phyloP scores from a whole-genome alignment of 2,113 vertebrate genomes.

The human (Homo sapiens) region GRCh38 chr5:20755501-20756000 shows the following conservation, averaged over 20 bases:
- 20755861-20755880: not conserved
- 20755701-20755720: not conserved
- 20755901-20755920: not conserved
- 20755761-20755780: not conserved
- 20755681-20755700: not conserved
- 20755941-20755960: not conserved
- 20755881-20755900: not conserved
- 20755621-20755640: not conserved
- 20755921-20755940: not conserved
- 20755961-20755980: not conserved
- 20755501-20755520: not conserved
- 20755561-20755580: not conserved
- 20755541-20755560: not conserved
- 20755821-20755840: not conserved
- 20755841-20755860: not conserved
- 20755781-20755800: not conserved
- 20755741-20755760: not conserved
- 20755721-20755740: not conserved
- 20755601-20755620: not conserved
- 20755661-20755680: not conserved
- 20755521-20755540: not conserved
- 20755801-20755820: not conserved
- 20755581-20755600: not conserved
- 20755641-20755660: not conserved
- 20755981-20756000: not conserved